Conservation (phyloP, 2,113 vertebrate genomes). For the Pterocles burchelli region DNA sequence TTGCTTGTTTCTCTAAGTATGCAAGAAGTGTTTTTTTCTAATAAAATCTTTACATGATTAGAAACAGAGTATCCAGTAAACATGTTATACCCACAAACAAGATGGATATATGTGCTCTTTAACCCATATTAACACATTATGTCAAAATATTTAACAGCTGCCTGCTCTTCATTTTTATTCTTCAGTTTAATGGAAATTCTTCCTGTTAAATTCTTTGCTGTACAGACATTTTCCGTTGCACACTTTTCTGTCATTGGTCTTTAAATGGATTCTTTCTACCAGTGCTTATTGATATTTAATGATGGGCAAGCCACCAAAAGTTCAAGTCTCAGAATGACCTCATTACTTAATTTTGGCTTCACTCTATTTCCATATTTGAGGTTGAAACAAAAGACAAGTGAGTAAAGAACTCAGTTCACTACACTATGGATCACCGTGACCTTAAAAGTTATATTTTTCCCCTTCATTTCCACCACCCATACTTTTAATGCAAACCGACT, state of each 20-base stretch:
- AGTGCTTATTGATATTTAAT: background rate
- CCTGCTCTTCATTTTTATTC: background rate
- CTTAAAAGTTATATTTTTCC: background rate
- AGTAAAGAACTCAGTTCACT: background rate
- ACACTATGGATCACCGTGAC: background rate
- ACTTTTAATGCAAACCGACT: background rate
- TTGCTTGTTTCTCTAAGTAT: background rate
- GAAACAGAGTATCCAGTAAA: background rate
- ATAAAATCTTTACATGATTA: background rate
- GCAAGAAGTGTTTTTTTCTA: background rate
- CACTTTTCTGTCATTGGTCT: background rate
- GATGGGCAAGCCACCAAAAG: background rate
- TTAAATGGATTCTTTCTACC: background rate
- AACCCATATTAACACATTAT: background rate
- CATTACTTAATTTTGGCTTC: background rate
- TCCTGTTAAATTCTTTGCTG: background rate
- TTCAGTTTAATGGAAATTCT: background rate
- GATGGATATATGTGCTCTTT: background rate
- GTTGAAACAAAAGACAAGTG: background rate
- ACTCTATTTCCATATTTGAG: background rate
- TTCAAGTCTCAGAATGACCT: background rate
- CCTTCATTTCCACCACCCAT: background rate
- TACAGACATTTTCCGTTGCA: background rate
- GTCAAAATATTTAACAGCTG: background rate
- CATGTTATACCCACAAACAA: background rate